phyloP scores from a whole-genome alignment of 2,888 invertebrate genomes.

The Clunio marinus region DNA sequence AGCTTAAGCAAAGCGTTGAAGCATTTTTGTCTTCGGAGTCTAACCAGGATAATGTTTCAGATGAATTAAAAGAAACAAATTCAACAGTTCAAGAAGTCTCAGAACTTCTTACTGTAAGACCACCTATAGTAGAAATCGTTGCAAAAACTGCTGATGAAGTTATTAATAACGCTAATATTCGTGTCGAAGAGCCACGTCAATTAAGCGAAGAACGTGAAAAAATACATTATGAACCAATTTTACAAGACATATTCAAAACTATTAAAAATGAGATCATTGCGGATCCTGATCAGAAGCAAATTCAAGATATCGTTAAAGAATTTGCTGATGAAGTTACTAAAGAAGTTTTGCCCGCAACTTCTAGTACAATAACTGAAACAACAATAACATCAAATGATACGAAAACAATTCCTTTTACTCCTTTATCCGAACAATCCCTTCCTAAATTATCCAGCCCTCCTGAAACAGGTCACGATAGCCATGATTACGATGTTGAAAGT shows the following conservation, averaged over 20 bases:
- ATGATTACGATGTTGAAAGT: slow-evolving; percentile 15
- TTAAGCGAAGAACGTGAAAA: not conserved
- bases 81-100: too few relatives aligned
- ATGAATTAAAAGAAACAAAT: too few relatives aligned
- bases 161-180: slow-evolving; percentile 5
- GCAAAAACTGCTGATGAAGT: not conserved
- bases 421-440: too few relatives aligned
- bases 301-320: slow-evolving; percentile 20
- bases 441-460: not conserved
- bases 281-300: slow-evolving; percentile 4
- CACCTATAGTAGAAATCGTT: not conserved
- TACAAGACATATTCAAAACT: slow-evolving; percentile 32
- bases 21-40: too few relatives aligned
- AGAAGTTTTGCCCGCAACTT: slow-evolving; percentile 11
- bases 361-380: too few relatives aligned
- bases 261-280: slow-evolving; percentile 32
- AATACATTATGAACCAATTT: not conserved
- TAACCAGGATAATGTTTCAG: too few relatives aligned
- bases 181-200: not conserved
- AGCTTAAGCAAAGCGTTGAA: too few relatives aligned
- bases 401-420: too few relatives aligned
- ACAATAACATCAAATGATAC: slow-evolving; percentile 17
- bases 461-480: slow-evolving; percentile 34
- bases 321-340: slow-evolving; percentile 21
- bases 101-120: not conserved